Evolutionary conservation across 2,797 vertebrate species (phyloP).

Genomic region (Karalla daura): DNA sequence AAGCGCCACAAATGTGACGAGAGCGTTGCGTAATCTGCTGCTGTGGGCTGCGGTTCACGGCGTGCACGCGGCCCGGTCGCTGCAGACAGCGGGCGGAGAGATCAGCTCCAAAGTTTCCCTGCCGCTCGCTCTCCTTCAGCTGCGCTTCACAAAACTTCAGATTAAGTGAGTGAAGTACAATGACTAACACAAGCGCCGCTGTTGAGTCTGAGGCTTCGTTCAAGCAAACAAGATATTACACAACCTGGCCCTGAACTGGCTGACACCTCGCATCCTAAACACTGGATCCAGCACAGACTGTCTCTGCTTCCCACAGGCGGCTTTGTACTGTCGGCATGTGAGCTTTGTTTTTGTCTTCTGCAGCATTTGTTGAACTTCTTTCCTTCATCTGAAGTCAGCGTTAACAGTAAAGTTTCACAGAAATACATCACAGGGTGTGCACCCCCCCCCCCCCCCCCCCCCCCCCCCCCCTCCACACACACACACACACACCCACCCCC

Average conservation of each 20-base stretch:
- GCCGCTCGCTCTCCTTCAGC: background rate
- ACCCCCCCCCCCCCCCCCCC: too few relatives aligned
- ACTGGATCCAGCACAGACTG: conserved; percentile 4
- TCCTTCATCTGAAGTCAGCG: background rate
- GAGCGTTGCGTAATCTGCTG: background rate
- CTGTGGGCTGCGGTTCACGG: background rate
- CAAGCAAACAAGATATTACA: conserved; percentile 12
- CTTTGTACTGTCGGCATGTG: conserved; percentile 1
- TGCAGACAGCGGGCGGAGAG: background rate
- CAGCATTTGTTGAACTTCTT: background rate
- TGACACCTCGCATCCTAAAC: conserved; percentile 27
- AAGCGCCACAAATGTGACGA: conserved; percentile 1
- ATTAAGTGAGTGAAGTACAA: conserved; percentile 7
- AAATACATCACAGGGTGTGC: background rate
- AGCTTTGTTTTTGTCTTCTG: conserved; percentile 17
- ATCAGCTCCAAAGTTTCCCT: background rate
- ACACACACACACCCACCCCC: too few relatives aligned
- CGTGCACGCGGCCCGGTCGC: background rate
- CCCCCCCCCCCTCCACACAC: too few relatives aligned
- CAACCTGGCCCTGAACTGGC: conserved; percentile 37
- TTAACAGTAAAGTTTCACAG: background rate
- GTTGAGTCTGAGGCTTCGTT: conserved; percentile 19
- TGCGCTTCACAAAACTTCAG: conserved; percentile 15
- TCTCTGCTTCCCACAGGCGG: conserved; percentile 30
- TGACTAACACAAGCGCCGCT: background rate